Conservation (phyloP, 2,113 vertebrate genomes). For the Boleophthalmus pectinirostris region DNA sequence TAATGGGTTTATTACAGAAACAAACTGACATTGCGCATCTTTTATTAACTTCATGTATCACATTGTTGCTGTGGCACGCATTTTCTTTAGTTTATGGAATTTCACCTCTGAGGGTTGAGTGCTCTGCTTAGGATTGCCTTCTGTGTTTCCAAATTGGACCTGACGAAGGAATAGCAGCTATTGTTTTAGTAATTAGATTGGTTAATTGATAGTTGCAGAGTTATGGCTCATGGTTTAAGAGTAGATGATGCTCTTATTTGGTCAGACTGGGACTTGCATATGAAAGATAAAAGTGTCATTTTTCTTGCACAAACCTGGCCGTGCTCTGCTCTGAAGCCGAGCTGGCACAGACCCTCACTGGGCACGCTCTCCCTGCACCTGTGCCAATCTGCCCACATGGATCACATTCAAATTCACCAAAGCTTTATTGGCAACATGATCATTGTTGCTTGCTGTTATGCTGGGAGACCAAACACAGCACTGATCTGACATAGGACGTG, state of each 20-base stretch:
- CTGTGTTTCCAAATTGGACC: background rate
- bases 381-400: conserved; percentile 55
- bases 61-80: background rate
- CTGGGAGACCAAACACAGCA: conserved; percentile 55
- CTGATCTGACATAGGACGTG: conserved; percentile 50
- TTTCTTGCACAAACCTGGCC: conserved; percentile 34
- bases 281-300: conserved; percentile 18
- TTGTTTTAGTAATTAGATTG: background rate
- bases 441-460: conserved; percentile 47
- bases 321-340: conserved; percentile 21
- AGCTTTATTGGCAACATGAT: conserved; percentile 59
- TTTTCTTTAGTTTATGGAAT: background rate
- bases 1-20: background rate
- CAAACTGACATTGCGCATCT: background rate
- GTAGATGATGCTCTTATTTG: background rate
- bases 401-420: conserved; percentile 66
- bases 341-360: conserved; percentile 64
- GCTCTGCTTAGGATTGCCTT: background rate
- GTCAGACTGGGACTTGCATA: background rate
- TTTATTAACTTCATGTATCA: conserved; percentile 3
- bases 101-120: conserved; percentile 14
- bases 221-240: background rate
- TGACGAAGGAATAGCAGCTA: background rate
- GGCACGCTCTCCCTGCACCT: conserved; percentile 46
- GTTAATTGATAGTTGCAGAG: background rate